phyloP scores from a whole-genome alignment of 2,888 invertebrate genomes.

The Eupithecia inturbata region DNA sequence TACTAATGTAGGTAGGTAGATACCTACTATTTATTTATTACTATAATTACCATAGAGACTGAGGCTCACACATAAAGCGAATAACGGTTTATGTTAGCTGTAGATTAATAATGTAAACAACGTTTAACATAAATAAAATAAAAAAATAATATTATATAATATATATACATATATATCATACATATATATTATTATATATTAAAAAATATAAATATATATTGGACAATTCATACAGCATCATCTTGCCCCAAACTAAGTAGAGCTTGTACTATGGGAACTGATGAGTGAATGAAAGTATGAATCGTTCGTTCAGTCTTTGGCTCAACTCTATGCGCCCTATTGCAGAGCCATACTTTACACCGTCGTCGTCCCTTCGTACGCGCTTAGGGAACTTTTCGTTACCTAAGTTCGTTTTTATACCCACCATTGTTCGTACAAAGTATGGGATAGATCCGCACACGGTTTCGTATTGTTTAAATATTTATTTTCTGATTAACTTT shows the following conservation, averaged over 20 bases:
- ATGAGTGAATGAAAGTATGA: slow-evolving; percentile 5
- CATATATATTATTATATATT: too few species aligned
- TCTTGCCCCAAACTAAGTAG: background rate
- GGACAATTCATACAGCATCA: too few species aligned
- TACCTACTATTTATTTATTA: too few species aligned
- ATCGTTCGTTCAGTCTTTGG: background rate
- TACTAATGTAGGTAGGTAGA: too few species aligned
- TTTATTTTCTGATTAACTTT: slow-evolving; percentile 29
- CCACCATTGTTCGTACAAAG: slow-evolving; percentile 41
- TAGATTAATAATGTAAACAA: too few species aligned
- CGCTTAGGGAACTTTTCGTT: slow-evolving; percentile 45
- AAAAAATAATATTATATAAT: too few species aligned
- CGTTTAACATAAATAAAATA: too few species aligned
- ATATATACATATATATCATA: too few species aligned
- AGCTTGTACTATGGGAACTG: background rate
- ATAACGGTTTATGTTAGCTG: too few species aligned
- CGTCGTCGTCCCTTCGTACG: slow-evolving; percentile 36
- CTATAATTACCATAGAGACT: too few species aligned
- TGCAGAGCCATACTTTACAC: slow-evolving; percentile 47
- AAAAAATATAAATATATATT: too few species aligned
- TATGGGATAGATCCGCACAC: slow-evolving; percentile 38
- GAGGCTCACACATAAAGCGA: too few species aligned
- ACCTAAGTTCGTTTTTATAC: slow-evolving; percentile 47
- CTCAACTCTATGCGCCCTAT: slow-evolving; percentile 17
- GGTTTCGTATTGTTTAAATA: slow-evolving; percentile 35